Percentiles rank a stretch among this genome's conserved stretches.
These are phyloP conservation scores for Drosophila helvetica DNA, from an alignment of 2,888 invertebrate species.

Conservation along the genomic window DNA sequence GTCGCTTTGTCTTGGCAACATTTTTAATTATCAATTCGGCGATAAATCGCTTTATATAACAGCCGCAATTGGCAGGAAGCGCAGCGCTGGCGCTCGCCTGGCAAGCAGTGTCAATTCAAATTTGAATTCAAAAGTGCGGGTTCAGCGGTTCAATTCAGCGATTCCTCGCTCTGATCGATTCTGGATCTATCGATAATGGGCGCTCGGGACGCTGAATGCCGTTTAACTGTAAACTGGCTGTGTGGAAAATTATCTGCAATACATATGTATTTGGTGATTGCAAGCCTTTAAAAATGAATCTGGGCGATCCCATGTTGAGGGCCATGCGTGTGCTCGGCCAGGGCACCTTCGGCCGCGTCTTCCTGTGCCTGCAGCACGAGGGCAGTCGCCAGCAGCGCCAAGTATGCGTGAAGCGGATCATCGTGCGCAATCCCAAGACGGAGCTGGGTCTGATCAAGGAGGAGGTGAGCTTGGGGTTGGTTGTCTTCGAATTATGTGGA, in stretches of 20 bases:
- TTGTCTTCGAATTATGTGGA: background rate
- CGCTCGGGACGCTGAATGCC: background rate
- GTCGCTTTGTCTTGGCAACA: conserved; percentile 25
- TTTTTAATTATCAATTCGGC: conserved; percentile 28
- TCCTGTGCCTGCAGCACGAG: conserved; percentile 65
- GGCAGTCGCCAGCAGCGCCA: conserved; percentile 36
- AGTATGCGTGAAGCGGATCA: conserved; percentile 82
- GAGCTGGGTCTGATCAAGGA: conserved; percentile 79
- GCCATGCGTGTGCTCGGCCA: conserved; percentile 75
- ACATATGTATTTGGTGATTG: background rate
- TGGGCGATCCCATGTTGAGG: conserved; percentile 71
- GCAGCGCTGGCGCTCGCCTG: conserved; percentile 4
- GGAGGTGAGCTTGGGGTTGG: conserved; percentile 58
- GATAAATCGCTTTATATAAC: conserved; percentile 23
- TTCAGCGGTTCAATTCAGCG: background rate
- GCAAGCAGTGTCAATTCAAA: conserved; percentile 1
- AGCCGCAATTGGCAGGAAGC: conserved; percentile 29
- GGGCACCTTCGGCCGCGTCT: conserved; percentile 80
- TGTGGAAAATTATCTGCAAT: background rate
- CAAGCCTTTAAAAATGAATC: conserved; percentile 62
- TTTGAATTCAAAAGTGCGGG: conserved; percentile 7
- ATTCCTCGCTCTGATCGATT: background rate
- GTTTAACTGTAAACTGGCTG: conserved; percentile 9
- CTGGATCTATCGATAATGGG: conserved; percentile 8
- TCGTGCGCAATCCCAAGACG: conserved; percentile 66